These are phyloP conservation scores for Amphilophus citrinellus DNA, from an alignment of 2,113 vertebrate species.

Conservation along the genomic window DNA sequence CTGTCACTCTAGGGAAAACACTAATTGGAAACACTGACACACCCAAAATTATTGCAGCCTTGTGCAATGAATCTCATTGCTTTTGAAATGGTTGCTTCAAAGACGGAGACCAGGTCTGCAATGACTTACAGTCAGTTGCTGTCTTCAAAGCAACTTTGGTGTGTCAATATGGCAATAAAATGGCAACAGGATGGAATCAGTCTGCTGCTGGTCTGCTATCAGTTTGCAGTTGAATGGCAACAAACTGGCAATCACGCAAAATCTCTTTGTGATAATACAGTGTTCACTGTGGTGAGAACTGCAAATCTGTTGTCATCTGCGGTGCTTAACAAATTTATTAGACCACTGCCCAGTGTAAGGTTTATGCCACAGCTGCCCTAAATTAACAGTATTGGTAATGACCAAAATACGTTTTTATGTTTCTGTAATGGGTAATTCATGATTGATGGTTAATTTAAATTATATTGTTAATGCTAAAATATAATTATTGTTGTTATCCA, in stretches of 20 bases:
- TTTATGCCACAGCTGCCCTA: too few relatives aligned
- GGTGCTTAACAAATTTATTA: background rate
- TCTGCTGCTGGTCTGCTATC: background rate
- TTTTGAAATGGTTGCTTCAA: background rate
- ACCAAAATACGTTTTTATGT: too few relatives aligned
- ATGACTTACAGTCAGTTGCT: background rate
- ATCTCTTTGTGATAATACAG: background rate
- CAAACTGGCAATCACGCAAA: background rate
- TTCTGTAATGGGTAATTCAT: too few relatives aligned
- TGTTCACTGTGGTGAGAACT: background rate
- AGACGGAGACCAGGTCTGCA: fast-evolving
- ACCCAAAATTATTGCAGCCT: background rate
- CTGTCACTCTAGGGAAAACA: background rate
- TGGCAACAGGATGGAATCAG: background rate
- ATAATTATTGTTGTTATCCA: too few relatives aligned
- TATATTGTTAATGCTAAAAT: too few relatives aligned
- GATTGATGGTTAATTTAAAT: too few relatives aligned
- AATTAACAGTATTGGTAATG: too few relatives aligned
- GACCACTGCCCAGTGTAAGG: too few relatives aligned
- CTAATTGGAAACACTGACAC: background rate
- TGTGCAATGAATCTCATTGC: background rate
- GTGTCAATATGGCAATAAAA: background rate
- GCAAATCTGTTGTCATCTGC: background rate
- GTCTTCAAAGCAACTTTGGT: background rate
- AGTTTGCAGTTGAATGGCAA: background rate